Evolutionary conservation across 2,113 vertebrate species (phyloP), one percentile per base, ranked within the genome.

Genomic region (Stegastes partitus): DNA sequence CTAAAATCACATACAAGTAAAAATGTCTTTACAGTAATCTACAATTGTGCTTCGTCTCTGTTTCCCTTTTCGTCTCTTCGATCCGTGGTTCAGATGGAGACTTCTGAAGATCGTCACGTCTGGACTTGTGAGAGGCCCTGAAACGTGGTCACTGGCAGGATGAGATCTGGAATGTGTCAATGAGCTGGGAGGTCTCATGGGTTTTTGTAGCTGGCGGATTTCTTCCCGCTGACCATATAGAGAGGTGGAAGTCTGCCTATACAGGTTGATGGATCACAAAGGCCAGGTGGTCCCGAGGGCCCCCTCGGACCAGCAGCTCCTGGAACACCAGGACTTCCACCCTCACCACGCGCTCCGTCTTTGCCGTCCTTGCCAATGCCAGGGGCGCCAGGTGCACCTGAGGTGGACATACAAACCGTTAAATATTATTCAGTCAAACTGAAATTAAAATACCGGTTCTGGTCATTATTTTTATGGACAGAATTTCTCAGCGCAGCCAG

Each of bases 191-290:
- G n/a, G 77, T 47, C 77, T 95, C 90, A 95, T 9, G 65, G 84
- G 42, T 93, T 89, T 74, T 93, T 95, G 77, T 94, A 84, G 55
- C 81, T 77, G 16, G 87, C 54, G 1, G 94, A 89, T 73, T 95
- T 95, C 82, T 95, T 95, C 5, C 94, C 94, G 2, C 91, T 79
- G 70, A 95, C 26, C 91, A 96, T 74, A 18, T 93, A 94, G 55
- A 94, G 73, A 23, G 94, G 93, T 15, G 91, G 93, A n/a, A 91
- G 65, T 68, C 94, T 91, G 69, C 84, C 62, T 37, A 84, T 88
- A 79, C 95, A 96, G 68, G 92, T 93, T 0, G 95, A 95, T 18
- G 95, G 94, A 73, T 96, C 95, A 28, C 95, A 96, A 42, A 95
- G 89, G n/a, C 95, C 95, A 0, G 93, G 92, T 0, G 89, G 56